Conservation (phyloP, 2,888 invertebrate species). For the Gymnocheta viridis region DNA sequence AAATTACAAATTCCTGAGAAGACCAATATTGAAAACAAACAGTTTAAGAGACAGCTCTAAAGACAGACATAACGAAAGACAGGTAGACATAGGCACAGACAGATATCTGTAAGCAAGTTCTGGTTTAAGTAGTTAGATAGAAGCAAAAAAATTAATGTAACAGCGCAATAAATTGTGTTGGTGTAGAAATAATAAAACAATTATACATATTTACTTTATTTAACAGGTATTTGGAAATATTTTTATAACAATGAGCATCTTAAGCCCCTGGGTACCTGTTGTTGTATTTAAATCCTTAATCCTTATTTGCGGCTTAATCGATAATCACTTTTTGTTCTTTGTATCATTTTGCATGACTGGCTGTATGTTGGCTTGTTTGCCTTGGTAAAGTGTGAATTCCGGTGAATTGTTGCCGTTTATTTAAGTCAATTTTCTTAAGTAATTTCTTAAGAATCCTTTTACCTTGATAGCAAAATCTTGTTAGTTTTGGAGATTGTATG, state of each 20-base stretch:
- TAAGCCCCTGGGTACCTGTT: conserved; percentile 71
- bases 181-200: not conserved
- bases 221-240: conserved; percentile 26
- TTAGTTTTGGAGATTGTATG: conserved; percentile 40
- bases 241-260: not conserved
- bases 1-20: conserved; percentile 47
- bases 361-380: not conserved
- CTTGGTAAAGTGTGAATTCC: conserved; percentile 35
- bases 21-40: conserved; percentile 29
- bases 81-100: not conserved
- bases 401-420: conserved; percentile 21
- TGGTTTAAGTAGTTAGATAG: not conserved
- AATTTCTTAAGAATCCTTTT: conserved; percentile 23
- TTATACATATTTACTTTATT: conserved; percentile 6
- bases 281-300: conserved; percentile 40
- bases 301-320: conserved; percentile 77
- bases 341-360: not conserved
- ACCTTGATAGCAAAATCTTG: conserved; percentile 37
- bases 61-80: not conserved
- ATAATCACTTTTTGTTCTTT: conserved; percentile 73
- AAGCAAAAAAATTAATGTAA: conserved; percentile 4
- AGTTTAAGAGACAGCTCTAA: not conserved
- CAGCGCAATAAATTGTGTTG: not conserved
- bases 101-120: not conserved
- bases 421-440: conserved; percentile 45